A percentile compares a stretch with the other conserved stretches of the same genome.
Conservation (phyloP, 2,113 vertebrate species). For the Oxyura jamaicensis region DNA sequence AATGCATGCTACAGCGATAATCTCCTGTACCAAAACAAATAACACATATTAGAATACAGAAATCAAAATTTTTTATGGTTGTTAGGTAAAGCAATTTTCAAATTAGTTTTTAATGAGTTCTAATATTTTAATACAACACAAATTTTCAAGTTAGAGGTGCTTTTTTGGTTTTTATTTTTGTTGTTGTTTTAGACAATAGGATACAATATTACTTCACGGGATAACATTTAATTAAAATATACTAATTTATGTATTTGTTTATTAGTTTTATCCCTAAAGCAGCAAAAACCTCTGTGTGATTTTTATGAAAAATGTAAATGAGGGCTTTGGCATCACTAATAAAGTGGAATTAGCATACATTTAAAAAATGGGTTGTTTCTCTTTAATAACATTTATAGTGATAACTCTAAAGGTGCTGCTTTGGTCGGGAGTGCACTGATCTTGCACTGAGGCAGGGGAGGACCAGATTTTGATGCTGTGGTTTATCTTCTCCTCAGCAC, state of each 20-base stretch:
- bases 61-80: slow-evolving; percentile 52
- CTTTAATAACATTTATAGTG: slow-evolving; percentile 60
- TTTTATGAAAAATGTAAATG: slow-evolving; percentile 99
- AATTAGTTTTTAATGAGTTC: slow-evolving; percentile 83
- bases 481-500: not conserved
- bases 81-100: slow-evolving; percentile 73
- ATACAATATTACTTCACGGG: slow-evolving; percentile 76
- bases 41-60: slow-evolving; percentile 32
- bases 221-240: slow-evolving; percentile 87
- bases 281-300: slow-evolving; percentile 79
- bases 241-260: slow-evolving; percentile 97
- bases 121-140: slow-evolving; percentile 76
- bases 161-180: slow-evolving; percentile 29
- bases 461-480: not conserved
- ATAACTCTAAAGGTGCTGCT: slow-evolving; percentile 41
- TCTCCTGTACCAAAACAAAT: slow-evolving; percentile 41
- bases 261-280: slow-evolving; percentile 97
- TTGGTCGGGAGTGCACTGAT: not conserved
- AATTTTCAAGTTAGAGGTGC: slow-evolving; percentile 72
- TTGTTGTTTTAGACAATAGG: slow-evolving; percentile 70
- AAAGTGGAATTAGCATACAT: slow-evolving; percentile 79
- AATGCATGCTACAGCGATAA: not conserved
- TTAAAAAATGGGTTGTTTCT: slow-evolving; percentile 67
- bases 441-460: not conserved
- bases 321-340: slow-evolving; percentile 79